Evolutionary conservation across 2,888 invertebrate genomes (phyloP).

Genomic region (Caenorhabditis wallacei): DNA sequence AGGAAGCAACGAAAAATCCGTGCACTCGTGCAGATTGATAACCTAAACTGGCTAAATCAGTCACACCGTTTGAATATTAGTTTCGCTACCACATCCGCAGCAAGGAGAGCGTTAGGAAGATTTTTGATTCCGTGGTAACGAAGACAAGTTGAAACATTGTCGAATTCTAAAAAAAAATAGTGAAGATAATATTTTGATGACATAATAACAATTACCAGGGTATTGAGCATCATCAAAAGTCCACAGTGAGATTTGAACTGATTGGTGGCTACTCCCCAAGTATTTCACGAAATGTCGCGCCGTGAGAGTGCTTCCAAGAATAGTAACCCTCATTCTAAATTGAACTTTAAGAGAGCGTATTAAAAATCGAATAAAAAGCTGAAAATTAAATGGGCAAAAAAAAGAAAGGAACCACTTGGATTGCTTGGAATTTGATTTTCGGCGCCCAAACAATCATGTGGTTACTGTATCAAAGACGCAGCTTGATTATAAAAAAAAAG

Average conservation of each 20-base stretch:
- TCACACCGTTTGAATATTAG: background rate
- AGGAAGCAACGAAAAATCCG: constrained; percentile 75
- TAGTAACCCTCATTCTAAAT: constrained; percentile 43
- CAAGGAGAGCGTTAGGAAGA: constrained; percentile 53
- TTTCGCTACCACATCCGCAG: constrained; percentile 46
- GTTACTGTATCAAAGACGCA: constrained; percentile 11
- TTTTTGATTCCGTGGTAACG: constrained; percentile 52
- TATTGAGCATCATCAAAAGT: constrained; percentile 39
- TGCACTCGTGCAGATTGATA: constrained; percentile 77
- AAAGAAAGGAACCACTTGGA: too few species aligned
- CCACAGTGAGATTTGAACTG: constrained; percentile 58
- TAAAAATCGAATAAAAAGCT: background rate
- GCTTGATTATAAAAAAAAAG: background rate
- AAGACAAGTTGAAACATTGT: constrained; percentile 31
- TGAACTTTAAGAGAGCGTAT: too few species aligned
- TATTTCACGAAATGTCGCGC: constrained; percentile 62
- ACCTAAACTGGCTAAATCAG: constrained; percentile 49
- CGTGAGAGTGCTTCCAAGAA: constrained; percentile 55
- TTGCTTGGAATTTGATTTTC: background rate
- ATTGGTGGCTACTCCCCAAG: constrained; percentile 31
- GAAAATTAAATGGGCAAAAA: background rate
- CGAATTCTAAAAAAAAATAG: constrained; percentile 41
- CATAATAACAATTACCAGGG: background rate
- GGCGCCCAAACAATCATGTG: background rate
- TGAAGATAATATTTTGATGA: background rate